These are phyloP conservation scores for Thamnophis elegans DNA, from an alignment of 2,797 vertebrate species.

Conservation along the genomic window DNA sequence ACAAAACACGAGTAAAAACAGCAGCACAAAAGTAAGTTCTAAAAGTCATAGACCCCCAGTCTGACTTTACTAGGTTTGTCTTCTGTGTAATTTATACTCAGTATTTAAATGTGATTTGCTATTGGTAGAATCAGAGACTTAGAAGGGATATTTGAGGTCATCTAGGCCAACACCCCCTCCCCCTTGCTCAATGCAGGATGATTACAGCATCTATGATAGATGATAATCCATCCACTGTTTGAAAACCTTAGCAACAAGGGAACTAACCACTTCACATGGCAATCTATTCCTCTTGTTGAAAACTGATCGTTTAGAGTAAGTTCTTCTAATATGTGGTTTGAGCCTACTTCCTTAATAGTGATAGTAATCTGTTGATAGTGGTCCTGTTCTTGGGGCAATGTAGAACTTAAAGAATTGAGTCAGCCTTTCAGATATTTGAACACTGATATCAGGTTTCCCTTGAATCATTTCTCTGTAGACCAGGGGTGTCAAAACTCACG, in stretches of 20 bases:
- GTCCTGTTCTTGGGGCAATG: background rate
- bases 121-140: background rate
- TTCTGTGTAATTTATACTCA: no score
- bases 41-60: constrained; percentile 5
- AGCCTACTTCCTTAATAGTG: background rate
- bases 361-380: background rate
- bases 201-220: background rate
- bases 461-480: background rate
- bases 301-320: background rate
- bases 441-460: background rate
- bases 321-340: background rate
- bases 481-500: no score
- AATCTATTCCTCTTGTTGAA: background rate
- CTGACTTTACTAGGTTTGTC: background rate
- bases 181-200: background rate
- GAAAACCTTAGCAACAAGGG: background rate
- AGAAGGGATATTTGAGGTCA: background rate
- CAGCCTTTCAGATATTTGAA: background rate
- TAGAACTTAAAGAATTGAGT: background rate
- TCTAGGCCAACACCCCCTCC: background rate
- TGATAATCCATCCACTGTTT: background rate
- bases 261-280: background rate
- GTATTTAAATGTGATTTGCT: background rate
- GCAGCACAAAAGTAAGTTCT: constrained; percentile 85
- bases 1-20: constrained; percentile 78